Conservation (phyloP, 2,113 vertebrate species). For the Bathybates hornii region DNA sequence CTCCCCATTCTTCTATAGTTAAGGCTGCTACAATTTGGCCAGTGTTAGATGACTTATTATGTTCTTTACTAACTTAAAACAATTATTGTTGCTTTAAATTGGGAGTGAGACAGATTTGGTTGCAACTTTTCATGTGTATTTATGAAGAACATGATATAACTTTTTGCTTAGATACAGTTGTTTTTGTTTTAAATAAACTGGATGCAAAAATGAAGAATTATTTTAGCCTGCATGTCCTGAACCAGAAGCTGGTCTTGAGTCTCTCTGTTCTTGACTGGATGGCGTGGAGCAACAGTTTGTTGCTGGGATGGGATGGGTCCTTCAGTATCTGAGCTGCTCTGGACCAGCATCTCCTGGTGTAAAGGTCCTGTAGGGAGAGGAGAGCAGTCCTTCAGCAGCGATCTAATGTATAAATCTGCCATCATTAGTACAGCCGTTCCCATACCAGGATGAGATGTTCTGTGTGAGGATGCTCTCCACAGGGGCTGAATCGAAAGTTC, state of each 20-base stretch:
- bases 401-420: neutral
- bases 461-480: neutral
- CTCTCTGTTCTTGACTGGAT: neutral
- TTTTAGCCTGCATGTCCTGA: neutral
- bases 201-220: neutral
- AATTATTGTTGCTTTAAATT: neutral
- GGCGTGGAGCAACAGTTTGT: neutral
- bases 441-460: neutral
- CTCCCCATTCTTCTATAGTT: neutral
- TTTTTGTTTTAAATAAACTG: neutral
- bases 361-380: rapidly evolving
- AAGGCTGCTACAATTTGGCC: neutral
- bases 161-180: neutral
- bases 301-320: neutral
- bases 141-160: neutral
- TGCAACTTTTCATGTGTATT: neutral
- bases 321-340: neutral
- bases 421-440: neutral
- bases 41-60: neutral
- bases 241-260: neutral
- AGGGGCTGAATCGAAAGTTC: neutral
- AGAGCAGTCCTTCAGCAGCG: rapidly evolving
- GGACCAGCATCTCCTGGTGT: neutral
- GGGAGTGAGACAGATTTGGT: rapidly evolving
- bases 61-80: neutral